Evolutionary conservation across 2,888 invertebrate genomes (phyloP), one percentile per base, ranked within the genome.

Genomic region (Erynnis tages): DNA sequence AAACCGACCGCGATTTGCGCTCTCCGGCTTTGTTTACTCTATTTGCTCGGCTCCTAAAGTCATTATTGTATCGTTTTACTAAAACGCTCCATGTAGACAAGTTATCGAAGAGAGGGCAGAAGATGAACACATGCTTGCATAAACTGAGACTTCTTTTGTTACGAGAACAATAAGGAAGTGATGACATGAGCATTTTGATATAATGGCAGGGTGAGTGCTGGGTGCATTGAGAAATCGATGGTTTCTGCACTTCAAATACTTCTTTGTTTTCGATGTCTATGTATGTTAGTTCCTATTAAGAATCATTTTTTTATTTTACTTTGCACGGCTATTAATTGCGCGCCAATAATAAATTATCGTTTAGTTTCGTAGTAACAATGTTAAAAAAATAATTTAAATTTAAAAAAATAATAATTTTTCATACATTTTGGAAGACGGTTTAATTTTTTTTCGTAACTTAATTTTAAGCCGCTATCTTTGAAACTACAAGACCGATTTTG

Each of bases 1-100:
- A 80, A 80, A 79, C 74, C 72, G 62, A 63, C 67, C 71, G 65
- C 69, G 71, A 71, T 71, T 71, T 67, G 74, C 66, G 71, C 75
- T 73, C 72, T 61, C 66, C 71, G 69, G 52, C 72, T 73, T 71
- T 77, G 68, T 78, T 75, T 73, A 69, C 70, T 69, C 63, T 76
- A 71, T 76, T 79, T 77, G 73, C 71, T 70, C 66, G 61, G 73
- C 73, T 66, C 71, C 65, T 73, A 56, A 56, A 62, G 59, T 58
- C 61, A 56, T 63, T 63, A 66, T 66, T 65, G 67, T 67, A 68
- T 69, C 67, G 50, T 60, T 60, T 67, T 67, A 63, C 66, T 57
- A 55, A 55, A 56, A 57, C 52, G 53, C 41, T 50, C 35, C 49
- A 38, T 37, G 50, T 46, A 40, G 46, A 25, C 43, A 50, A 43